Base-by-base conservation (phyloP, 2,888 invertebrate species). In the Sipha maydis region DNA sequence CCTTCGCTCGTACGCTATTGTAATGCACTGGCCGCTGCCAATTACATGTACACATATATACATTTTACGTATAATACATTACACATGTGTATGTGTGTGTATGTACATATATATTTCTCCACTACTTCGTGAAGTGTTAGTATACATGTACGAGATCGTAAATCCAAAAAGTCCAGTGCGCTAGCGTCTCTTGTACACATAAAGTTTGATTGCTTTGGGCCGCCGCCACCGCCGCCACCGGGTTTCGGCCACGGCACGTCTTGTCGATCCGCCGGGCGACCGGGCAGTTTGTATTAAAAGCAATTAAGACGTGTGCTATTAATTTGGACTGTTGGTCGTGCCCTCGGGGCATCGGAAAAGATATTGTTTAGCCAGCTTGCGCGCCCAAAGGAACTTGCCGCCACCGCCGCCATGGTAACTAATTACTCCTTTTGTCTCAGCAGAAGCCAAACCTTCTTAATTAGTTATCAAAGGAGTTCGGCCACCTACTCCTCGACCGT, bases 391-490 rank as follows among this genome's bases (percentile, higher is more conserved):
- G 86, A 86, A 80, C 86, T 76, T n/a, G 88, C 85, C 41, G 48
- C 28, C 41, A 31, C 28, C 73, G 73, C 31, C 34, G 71, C 19
- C 71, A 34, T 8, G 61, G 80, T 88, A 88, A 88, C 88, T 88
- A 88, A 88, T 88, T 88, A 88, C 88, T 82, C 80, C 80, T 88
- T 88, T 88, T 88, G 88, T 88, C 88, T 88, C 61, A 75, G 82
- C 75, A 88, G 88, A 88, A 88, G 88, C 80, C 88, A 88, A 88
- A 88, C 88, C 88, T 88, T 88, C 88, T 88, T 88, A 88, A 88
- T 88, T 88, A 88, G 88, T 88, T 88, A 88, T 88, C 88, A 88
- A 88, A 88, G 88, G 88, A 88, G 88, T 88, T 80, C 88, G 88
- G 76, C 88, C 75, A 80, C 67, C 73, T 67, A 38, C 61, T 31